A percentile compares a stretch with the other conserved stretches of the same genome.
Evolutionary conservation across 2,797 vertebrate genomes (phyloP).

Genomic region (Anguilla pacifica): DNA sequence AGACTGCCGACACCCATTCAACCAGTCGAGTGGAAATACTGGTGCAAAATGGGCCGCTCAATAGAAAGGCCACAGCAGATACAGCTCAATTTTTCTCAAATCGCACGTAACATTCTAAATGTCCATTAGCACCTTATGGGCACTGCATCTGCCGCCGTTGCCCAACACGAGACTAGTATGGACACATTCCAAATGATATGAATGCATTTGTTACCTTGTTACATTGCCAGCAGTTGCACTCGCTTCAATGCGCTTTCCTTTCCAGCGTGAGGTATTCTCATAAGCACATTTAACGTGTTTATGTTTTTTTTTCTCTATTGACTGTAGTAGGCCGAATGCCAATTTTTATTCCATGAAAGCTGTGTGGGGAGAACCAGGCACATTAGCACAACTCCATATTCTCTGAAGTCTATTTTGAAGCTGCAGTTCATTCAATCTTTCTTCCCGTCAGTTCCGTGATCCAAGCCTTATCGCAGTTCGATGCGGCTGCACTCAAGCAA

Average conservation of each 20-base stretch:
- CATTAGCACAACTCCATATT: neutral
- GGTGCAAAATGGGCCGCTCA: neutral
- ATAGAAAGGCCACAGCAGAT: neutral
- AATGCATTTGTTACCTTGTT: neutral
- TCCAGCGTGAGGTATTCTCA: neutral
- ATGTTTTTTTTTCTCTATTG: neutral
- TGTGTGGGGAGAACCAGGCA: neutral
- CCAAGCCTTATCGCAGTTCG: neutral
- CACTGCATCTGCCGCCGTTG: neutral
- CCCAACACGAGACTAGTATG: neutral
- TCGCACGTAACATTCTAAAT: neutral
- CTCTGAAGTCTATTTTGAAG: neutral
- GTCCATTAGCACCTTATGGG: neutral
- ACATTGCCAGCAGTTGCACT: neutral
- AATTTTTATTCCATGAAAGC: neutral
- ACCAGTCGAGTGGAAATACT: neutral
- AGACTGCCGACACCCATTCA: neutral
- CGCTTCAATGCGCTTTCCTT: neutral
- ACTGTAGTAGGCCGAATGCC: neutral
- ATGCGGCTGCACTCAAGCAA: neutral
- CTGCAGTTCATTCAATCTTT: conserved; percentile 9
- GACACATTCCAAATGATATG: neutral
- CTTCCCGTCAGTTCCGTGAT: neutral
- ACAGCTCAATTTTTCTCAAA: neutral
- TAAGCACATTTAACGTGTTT: neutral